Conservation (phyloP, 2,888 invertebrate species). For the Thera obeliscata region DNA sequence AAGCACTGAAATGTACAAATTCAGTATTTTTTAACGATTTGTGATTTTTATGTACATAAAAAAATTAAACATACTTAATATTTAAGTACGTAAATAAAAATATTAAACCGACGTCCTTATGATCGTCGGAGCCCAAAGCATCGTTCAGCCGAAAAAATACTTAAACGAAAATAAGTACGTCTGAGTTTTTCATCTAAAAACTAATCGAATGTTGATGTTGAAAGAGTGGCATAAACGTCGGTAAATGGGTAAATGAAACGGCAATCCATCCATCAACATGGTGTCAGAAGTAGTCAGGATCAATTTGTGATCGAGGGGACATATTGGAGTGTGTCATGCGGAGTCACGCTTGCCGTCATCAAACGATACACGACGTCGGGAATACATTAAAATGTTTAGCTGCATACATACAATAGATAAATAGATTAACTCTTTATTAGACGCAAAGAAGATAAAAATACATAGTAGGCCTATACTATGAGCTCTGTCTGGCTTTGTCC, state of each 20-base stretch:
- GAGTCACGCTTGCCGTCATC: slow-evolving; percentile 57
- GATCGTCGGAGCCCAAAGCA: too few species aligned
- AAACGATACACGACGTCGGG: slow-evolving; percentile 17
- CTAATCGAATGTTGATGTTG: slow-evolving; percentile 36
- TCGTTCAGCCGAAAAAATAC: slow-evolving; percentile 14
- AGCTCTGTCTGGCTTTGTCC: too few species aligned
- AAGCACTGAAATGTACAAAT: too few species aligned
- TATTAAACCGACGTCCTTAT: too few species aligned
- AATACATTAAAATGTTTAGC: slow-evolving; percentile 11
- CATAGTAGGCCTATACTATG: too few species aligned
- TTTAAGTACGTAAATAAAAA: too few species aligned
- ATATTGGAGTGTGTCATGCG: slow-evolving; percentile 58
- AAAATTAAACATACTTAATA: too few species aligned
- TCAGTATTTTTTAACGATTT: too few species aligned
- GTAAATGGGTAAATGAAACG: slow-evolving; percentile 53
- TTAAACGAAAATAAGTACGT: slow-evolving; percentile 25
- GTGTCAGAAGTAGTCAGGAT: slow-evolving; percentile 50
- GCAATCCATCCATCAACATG: slow-evolving; percentile 55
- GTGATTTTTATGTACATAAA: too few species aligned
- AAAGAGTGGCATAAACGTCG: slow-evolving; percentile 24
- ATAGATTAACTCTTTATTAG: too few species aligned
- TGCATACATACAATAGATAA: background rate
- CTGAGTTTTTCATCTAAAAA: slow-evolving; percentile 29
- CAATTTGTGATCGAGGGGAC: slow-evolving; percentile 53
- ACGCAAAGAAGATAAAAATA: too few species aligned